These are phyloP conservation scores for Mico argentatus DNA, from an alignment of 2,797 vertebrate species.

Conservation along the genomic window DNA sequence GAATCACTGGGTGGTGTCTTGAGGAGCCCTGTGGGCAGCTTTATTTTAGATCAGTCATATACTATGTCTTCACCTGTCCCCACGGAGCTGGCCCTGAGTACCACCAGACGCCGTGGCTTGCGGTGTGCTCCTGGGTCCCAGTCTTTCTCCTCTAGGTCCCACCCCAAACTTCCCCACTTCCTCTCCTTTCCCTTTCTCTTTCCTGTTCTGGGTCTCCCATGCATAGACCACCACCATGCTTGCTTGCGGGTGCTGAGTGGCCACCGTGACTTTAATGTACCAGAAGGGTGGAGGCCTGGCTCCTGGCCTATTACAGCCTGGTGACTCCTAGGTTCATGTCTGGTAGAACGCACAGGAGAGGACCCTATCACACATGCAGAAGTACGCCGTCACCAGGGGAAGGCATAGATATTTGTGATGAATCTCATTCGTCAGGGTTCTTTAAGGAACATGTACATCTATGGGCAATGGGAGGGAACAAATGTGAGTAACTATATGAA, in stretches of 20 bases:
- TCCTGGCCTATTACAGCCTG: neutral
- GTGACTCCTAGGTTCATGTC: neutral
- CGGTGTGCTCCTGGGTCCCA: fast-evolving
- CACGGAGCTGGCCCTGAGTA: neutral
- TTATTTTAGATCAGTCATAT: neutral
- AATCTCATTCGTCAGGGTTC: neutral
- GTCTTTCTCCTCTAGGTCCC: neutral
- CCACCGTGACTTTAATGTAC: neutral
- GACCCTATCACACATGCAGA: neutral
- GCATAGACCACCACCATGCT: neutral
- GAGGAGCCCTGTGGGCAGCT: neutral
- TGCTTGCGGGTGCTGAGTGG: neutral
- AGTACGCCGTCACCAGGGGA: neutral
- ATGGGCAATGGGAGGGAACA: neutral
- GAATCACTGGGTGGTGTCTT: neutral
- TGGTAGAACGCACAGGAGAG: neutral
- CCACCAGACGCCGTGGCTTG: neutral
- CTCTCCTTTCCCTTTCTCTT: neutral
- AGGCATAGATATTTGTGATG: neutral
- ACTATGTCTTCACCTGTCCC: neutral
- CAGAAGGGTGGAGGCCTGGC: neutral
- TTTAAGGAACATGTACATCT: neutral
- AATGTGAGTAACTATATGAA: neutral
- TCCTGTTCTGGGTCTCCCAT: neutral
- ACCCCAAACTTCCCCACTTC: fast-evolving